A percentile compares a stretch with the other conserved stretches of the same genome.
These are phyloP conservation scores for Grantiella picta DNA, from an alignment of 2,113 vertebrate species.

Conservation along the genomic window DNA sequence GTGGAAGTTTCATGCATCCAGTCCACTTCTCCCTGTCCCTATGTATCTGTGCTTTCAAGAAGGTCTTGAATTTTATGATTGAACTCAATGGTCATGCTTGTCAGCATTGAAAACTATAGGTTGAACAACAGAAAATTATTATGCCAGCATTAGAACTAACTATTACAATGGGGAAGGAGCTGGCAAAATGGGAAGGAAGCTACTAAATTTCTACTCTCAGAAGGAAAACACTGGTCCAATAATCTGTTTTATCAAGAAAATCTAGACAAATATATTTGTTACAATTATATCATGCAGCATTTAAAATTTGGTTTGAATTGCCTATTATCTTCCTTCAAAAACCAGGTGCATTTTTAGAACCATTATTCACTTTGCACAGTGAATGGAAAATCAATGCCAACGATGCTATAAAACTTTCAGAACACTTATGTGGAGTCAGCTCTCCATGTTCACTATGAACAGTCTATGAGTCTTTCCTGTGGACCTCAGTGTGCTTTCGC, in stretches of 20 bases:
- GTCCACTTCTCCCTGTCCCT: background rate
- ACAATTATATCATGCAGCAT: background rate
- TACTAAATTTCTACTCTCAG: background rate
- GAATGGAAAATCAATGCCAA: slow-evolving; percentile 35
- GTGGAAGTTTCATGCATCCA: background rate
- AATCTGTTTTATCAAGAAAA: background rate
- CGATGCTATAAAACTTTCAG: background rate
- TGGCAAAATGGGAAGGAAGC: background rate
- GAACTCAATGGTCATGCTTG: background rate
- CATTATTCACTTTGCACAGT: slow-evolving; percentile 11
- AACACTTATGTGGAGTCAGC: background rate
- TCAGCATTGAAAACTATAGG: background rate
- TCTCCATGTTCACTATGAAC: background rate
- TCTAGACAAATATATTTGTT: slow-evolving; percentile 22
- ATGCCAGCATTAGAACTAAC: background rate
- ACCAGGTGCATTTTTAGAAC: background rate
- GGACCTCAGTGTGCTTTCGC: background rate
- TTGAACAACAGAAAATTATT: background rate
- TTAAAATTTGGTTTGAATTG: background rate
- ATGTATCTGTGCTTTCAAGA: background rate
- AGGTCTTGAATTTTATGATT: background rate
- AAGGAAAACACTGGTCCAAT: slow-evolving; percentile 11
- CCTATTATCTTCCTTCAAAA: background rate
- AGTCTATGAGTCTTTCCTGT: background rate
- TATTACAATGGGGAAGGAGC: background rate